Evolutionary conservation across 2,797 vertebrate genomes (phyloP), one percentile per base, ranked within the genome.

Genomic region (Cetoscarus ocellatus): DNA sequence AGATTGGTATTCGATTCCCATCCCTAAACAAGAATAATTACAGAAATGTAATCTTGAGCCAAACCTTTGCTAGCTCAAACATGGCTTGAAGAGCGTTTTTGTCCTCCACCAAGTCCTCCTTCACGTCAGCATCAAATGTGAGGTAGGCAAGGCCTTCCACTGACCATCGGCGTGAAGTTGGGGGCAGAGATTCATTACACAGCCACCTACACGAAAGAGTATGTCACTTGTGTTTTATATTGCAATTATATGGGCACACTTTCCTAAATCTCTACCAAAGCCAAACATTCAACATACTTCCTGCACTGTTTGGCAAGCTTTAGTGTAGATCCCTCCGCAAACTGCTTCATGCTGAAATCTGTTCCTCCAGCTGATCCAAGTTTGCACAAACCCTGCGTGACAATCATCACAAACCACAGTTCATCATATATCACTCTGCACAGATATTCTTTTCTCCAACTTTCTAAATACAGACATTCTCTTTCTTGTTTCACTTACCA

Each of bases 331-430:
- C 98, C 98, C 83, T 99, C 98, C 0, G 98, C 98, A 94, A 99
- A 99, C 92, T 99, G 98, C 92, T 99, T 99, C 98, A 99, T 98
- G 95, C 98, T 99, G 82, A 98, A 98, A 88, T 99, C 98, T 0
- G 97, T 99, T 57, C 98, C 98, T 19, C 98, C 98, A 0, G 98
- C 98, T 0, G 98, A 99, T 42, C 98, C 98, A 48, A 99, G 95
- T 85, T 99, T 99, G 86, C 98, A 99, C 85, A 93, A 70, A 17
- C 98, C 98, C 98, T 99, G 90, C 8, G 67, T 44, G 67, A 66
- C 27, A 72, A 69, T 15, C 52, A 71, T 49, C 34, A 75, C 14
- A 70, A 45, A 15, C 12, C 35, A 50, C 2, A 3, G 38, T 62
- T 39, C 0, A 69, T 50, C n/a, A 17, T 67, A 47, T 10, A 12